Base-by-base conservation (phyloP, 2,888 invertebrate genomes). In the Malacosoma neustria region DNA sequence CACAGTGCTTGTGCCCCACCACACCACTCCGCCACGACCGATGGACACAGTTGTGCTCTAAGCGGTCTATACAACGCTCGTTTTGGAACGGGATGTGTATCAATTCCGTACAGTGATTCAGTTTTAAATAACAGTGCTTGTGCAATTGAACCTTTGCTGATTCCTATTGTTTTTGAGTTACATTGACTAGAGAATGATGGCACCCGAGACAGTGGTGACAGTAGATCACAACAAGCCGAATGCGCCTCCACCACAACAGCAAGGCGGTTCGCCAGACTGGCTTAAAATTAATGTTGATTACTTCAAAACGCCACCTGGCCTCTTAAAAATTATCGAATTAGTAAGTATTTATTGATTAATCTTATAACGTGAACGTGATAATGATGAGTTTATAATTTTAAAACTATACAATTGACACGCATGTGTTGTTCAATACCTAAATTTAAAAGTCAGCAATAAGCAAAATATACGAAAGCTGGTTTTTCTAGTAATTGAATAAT, bases 131-230 rank as follows among this genome's bases (percentile, higher is more conserved):
- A 51, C 59, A 67, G 84, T 81, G 82, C 54, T 67, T 67, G 70
- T 74, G 68, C 48, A 51, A 42, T 47, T 49, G 42, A 43, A 51
- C 47, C 46, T 45, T 22, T 2, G 5, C 5, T 7, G 2, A 22
- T 22, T 37, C 46, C 43, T 41, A 47, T 44, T 54, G 51, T 47
- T 45, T 35, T 49, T 40, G 36, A 51, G 41, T 40, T 45, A 50
- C 41, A 46, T 50, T 55, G 43, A 36, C 53, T 44, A 63, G 63
- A 82, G 66, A 61, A 87, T 87, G 87, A 93, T 92, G 91, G 93
- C 93, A 90, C 92, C 93, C 72, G 93, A 93, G 88, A 93, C 93
- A 62, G 93, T 93, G 64, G 92, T 93, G 61, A 93, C 90, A 60
- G 91, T 93, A 73, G 92, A 92, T 68, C 90, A 90, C 69, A 91